Evolutionary conservation across 2,113 vertebrate species (phyloP).

Genomic region (Thryonomys swinderianus): DNA sequence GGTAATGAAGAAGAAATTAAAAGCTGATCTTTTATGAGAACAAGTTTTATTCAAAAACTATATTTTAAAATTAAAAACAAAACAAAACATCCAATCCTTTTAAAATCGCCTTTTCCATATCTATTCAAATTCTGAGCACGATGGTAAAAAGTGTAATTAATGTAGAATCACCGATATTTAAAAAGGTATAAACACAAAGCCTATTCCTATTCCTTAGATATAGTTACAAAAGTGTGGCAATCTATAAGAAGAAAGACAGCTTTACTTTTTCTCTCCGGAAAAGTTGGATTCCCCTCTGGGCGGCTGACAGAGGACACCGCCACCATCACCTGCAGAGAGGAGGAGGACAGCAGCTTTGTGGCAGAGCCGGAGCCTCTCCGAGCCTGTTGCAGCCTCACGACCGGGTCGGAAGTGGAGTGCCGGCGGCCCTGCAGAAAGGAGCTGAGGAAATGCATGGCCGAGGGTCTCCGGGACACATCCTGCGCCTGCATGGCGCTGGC

Average conservation of each 20-base stretch:
- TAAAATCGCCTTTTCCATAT: background rate
- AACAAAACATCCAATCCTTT: background rate
- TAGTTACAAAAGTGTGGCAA: constrained; percentile 18
- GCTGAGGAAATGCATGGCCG: constrained; percentile 84
- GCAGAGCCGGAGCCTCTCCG: constrained; percentile 82
- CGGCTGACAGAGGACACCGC: constrained; percentile 87
- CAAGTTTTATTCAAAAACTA: constrained; percentile 24
- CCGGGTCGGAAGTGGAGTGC: constrained; percentile 88
- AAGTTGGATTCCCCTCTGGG: constrained; percentile 82
- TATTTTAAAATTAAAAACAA: constrained; percentile 25
- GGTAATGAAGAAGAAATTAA: background rate
- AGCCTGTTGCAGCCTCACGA: constrained; percentile 86
- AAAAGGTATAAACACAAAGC: constrained; percentile 21
- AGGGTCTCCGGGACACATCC: constrained; percentile 80
- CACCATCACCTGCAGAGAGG: constrained; percentile 91
- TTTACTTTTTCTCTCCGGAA: constrained; percentile 89
- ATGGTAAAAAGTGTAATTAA: background rate
- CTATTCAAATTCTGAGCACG: constrained; percentile 19
- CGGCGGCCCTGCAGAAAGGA: constrained; percentile 85
- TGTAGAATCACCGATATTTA: background rate
- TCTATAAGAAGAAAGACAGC: constrained; percentile 65
- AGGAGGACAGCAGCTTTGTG: constrained; percentile 89
- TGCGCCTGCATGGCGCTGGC: constrained; percentile 87
- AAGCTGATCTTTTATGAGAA: background rate
- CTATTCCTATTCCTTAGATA: background rate